phyloP scores from a whole-genome alignment of 2,113 vertebrate species.

The Sitta europaea region DNA sequence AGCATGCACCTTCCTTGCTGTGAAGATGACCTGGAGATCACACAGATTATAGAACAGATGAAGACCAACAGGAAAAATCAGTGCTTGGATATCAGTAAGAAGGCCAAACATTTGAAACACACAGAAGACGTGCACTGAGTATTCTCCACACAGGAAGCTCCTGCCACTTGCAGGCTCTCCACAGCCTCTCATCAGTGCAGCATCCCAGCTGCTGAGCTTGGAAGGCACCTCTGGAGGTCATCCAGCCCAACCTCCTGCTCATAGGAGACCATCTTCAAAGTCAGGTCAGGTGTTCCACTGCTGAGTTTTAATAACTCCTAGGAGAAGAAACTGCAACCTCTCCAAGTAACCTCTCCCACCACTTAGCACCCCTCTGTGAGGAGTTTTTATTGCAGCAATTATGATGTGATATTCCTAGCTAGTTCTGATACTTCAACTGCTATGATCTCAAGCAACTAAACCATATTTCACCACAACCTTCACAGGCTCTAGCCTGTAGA shows the following conservation, averaged over 20 bases:
- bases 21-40: background rate
- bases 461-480: background rate
- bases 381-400: background rate
- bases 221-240: background rate
- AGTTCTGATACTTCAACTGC: background rate
- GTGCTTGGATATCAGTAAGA: background rate
- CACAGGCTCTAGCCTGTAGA: background rate
- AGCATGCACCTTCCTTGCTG: background rate
- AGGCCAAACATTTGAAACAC: background rate
- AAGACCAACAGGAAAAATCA: background rate
- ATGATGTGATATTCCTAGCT: accelerated
- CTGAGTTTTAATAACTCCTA: background rate
- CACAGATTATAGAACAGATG: background rate
- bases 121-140: background rate
- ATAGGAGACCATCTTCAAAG: background rate
- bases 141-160: background rate
- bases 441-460: background rate
- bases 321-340: background rate
- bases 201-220: background rate
- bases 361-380: background rate
- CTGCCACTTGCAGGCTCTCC: background rate
- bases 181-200: background rate
- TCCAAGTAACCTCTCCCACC: background rate
- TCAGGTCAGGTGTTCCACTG: background rate
- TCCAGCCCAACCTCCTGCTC: background rate